Percentiles rank a stretch among this genome's conserved stretches.
These are phyloP conservation scores for Pseudomyrmex sp. DNA, from an alignment of 1,140 invertebrate genomes.

Conservation along the genomic window DNA sequence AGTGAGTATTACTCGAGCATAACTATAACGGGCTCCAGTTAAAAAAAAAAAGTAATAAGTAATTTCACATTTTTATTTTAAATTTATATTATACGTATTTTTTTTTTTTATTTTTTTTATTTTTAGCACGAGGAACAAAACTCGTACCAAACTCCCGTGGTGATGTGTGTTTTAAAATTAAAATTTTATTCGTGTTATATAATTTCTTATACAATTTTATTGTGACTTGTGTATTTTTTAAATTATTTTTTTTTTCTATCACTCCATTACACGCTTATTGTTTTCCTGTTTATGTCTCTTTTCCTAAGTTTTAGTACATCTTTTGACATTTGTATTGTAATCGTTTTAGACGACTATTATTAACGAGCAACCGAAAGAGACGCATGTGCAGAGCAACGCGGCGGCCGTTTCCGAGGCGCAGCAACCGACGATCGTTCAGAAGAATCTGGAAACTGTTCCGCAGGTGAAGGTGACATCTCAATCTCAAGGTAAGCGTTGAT, in stretches of 20 bases:
- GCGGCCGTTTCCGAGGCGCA: neutral
- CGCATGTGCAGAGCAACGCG: neutral
- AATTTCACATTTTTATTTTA: neutral
- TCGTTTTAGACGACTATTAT: neutral
- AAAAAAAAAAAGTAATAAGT: neutral
- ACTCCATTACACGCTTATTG: neutral
- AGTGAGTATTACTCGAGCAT: constrained; percentile 24
- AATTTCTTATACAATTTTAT: neutral
- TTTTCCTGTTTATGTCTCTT: neutral
- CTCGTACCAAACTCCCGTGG: constrained; percentile 60
- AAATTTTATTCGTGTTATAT: neutral
- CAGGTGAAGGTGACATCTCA: constrained; percentile 12
- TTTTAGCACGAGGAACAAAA: constrained; percentile 41
- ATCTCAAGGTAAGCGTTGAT: constrained; percentile 30
- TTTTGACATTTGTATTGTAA: neutral
- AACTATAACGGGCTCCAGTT: neutral
- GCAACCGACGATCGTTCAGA: constrained; percentile 8
- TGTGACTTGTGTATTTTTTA: too few relatives aligned
- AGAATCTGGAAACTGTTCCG: constrained; percentile 4
- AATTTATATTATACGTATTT: neutral
- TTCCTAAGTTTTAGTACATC: neutral
- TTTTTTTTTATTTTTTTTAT: neutral
- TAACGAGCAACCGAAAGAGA: neutral
- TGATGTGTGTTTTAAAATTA: neutral
- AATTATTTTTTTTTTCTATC: too few relatives aligned